phyloP scores from a whole-genome alignment of 1,140 invertebrate genomes.

The Drepana arcuata region DNA sequence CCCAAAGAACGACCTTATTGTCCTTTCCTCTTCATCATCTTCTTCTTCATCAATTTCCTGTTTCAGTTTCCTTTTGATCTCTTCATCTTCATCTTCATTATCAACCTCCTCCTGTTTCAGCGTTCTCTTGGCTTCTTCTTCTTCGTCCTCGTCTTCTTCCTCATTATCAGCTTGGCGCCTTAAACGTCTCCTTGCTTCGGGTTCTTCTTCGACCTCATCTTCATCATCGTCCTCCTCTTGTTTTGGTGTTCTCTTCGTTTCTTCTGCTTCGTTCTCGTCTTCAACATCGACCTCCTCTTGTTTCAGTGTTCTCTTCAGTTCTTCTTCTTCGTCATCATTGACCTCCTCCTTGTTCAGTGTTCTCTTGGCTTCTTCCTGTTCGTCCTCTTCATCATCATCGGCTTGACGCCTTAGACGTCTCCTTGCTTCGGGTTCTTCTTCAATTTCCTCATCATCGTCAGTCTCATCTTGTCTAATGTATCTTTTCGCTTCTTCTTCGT shows the following conservation, averaged over 20 bases:
- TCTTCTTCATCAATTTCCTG: slow-evolving; percentile 3
- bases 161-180: slow-evolving; percentile 4
- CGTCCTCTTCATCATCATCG: slow-evolving; percentile 12
- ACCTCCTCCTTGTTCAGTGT: slow-evolving; percentile 8
- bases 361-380: slow-evolving; percentile 2
- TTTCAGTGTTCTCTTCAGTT: not conserved
- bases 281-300: slow-evolving; percentile 3
- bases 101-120: slow-evolving; percentile 8
- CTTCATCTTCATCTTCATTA: slow-evolving; percentile 9
- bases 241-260: slow-evolving; percentile 4
- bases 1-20: slow-evolving; percentile 27
- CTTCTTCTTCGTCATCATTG: slow-evolving; percentile 9
- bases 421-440: slow-evolving; percentile 10
- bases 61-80: not conserved
- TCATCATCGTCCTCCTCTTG: slow-evolving; percentile 13
- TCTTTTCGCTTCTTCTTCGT: slow-evolving; percentile 7
- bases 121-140: slow-evolving; percentile 1
- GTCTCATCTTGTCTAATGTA: slow-evolving; percentile 9
- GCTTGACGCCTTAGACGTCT: slow-evolving; percentile 7
- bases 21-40: slow-evolving; percentile 8
- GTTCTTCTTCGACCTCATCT: slow-evolving; percentile 4
- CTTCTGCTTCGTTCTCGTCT: slow-evolving; percentile 12
- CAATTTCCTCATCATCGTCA: slow-evolving; percentile 12
- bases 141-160: slow-evolving; percentile 11
- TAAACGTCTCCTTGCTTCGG: slow-evolving; percentile 5